Base-by-base conservation (phyloP, 1,140 invertebrate species). In the Diabrotica undecimpunctata region DNA sequence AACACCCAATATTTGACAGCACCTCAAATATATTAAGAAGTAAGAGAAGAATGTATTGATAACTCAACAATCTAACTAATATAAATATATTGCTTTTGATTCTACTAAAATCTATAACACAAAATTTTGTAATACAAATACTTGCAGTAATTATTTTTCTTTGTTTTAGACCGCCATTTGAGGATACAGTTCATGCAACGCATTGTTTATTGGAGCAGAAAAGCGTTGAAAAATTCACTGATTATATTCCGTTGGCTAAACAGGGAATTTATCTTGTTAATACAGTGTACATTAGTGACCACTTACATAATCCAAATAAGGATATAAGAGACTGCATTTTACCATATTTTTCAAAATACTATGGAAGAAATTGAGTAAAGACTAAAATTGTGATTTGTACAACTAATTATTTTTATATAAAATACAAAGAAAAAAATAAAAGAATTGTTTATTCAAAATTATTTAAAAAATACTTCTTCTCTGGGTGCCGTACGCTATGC, bases 211-310 rank as follows among this genome's bases (percentile, higher is more conserved):
- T 78, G 11, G 76, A 78, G 64, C 35, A 61, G 3, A 77, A 65
- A 61, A 66, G 53, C 35, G 62, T 74, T 0, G 60, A 66, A 5
- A 66, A 75, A 62, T 67, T 71, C 35, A 35, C 68, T 6, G 54
- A 65, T n/a, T 74, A 69, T 62, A 66, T 71, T 51, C 68, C 68
- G 7, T 51, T 78, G 11, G 75, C 75, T 6, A 41, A 73, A 64
- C 74, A 77, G 68, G 76, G 76, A 6, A 73, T 78, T 61, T 74
- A 72, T 62, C 75, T 74, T 64, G 54, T 77, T 0, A 76, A 71
- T 61, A 74, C 70, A 8, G 12, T 76, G 11, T 78, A 72, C 70
- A 68, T 78, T 53, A 71, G 69, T 64, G 71, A 78, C 55, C 75
- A 62, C 13, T 54, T 62, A n/a, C 53, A 62, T 62, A 13, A 62